phyloP scores from a whole-genome alignment of 2,797 vertebrate genomes.

The Hypotaenidia philippensis region DNA sequence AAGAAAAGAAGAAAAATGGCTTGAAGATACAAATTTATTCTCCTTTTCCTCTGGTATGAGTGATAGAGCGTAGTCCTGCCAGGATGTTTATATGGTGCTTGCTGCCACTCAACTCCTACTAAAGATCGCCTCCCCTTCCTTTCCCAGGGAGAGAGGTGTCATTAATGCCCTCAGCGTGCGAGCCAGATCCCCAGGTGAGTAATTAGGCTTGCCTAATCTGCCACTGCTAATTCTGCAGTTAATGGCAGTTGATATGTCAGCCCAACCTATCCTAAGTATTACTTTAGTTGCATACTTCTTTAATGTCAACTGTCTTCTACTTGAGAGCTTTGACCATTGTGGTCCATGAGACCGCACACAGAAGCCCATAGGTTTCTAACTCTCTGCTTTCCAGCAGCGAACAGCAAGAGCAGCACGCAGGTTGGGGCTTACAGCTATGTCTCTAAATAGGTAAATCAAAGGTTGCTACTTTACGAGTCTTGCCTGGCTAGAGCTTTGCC shows the following conservation, averaged over 20 bases:
- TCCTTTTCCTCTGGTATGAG: not conserved
- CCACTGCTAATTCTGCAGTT: not conserved
- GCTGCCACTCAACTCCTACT: not conserved
- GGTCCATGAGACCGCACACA: not conserved
- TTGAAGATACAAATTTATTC: not conserved
- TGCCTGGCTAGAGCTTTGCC: not conserved
- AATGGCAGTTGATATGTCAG: not conserved
- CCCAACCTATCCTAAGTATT: not conserved
- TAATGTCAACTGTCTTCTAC: not conserved
- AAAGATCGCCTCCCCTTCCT: not conserved
- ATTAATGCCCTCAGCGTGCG: not conserved
- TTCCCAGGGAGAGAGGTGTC: not conserved
- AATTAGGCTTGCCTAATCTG: constrained; percentile 34
- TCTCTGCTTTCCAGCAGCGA: not conserved
- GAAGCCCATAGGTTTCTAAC: not conserved
- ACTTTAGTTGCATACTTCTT: not conserved
- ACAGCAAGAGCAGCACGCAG: not conserved
- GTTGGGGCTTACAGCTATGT: not conserved
- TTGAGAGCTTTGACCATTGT: not conserved
- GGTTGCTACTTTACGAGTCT: not conserved
- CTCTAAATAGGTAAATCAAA: not conserved
- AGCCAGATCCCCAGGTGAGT: constrained; percentile 3
- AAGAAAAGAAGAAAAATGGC: not conserved
- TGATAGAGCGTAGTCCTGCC: not conserved
- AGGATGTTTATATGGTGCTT: not conserved